These are phyloP conservation scores for Kradibia gibbosae DNA, from an alignment of 1,140 invertebrate genomes.

Conservation along the genomic window DNA sequence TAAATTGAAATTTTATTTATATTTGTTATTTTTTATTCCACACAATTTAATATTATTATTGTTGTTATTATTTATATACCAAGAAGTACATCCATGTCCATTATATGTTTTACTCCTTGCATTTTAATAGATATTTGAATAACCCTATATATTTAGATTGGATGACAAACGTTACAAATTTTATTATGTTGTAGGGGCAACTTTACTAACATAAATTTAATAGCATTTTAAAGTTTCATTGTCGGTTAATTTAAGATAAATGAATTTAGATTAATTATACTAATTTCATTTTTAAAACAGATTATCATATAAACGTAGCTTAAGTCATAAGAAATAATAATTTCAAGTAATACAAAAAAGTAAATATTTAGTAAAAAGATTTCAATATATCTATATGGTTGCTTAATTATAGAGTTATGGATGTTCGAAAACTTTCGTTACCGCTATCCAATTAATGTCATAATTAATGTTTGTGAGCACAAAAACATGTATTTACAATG, in stretches of 20 bases:
- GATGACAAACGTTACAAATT: background rate
- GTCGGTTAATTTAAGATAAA: background rate
- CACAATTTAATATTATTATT: background rate
- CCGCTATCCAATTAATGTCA: background rate
- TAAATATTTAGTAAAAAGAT: background rate
- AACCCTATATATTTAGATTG: background rate
- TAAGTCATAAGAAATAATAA: background rate
- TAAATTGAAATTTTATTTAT: too few species aligned
- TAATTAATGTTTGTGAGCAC: background rate
- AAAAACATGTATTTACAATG: background rate
- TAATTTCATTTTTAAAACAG: background rate
- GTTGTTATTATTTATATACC: background rate
- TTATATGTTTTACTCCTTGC: background rate
- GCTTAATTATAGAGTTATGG: background rate
- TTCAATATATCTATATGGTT: background rate
- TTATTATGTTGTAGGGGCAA: background rate
- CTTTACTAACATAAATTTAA: background rate
- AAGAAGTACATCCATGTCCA: background rate
- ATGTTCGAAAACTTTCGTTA: background rate
- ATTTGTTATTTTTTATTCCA: constrained; percentile 29
- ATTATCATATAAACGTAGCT: background rate
- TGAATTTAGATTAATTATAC: background rate
- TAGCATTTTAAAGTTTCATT: background rate
- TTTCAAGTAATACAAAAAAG: background rate
- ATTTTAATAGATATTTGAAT: background rate